phyloP scores from a whole-genome alignment of 2,888 invertebrate species.

The Rhynchonema sp. region DNA sequence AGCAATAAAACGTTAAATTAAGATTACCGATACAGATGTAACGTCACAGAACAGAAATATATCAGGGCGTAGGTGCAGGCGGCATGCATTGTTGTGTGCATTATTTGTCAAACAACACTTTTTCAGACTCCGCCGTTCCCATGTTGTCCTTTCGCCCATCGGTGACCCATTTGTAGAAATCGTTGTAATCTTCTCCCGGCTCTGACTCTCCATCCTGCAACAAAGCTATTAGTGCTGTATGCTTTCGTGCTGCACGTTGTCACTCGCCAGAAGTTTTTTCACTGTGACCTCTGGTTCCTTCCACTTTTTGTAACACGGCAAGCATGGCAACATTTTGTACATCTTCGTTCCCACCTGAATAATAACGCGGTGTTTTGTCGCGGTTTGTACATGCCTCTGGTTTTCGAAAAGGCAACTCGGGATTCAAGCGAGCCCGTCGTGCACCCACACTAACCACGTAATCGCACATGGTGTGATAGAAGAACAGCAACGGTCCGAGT shows the following conservation, averaged over 20 bases:
- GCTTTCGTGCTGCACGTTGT: neutral
- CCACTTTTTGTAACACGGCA: neutral
- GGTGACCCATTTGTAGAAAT: slow-evolving; percentile 3
- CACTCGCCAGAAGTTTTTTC: too few species aligned
- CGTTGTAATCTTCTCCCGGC: neutral
- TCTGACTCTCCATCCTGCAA: neutral
- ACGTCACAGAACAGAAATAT: too few species aligned
- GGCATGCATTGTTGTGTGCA: too few species aligned
- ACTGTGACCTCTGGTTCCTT: too few species aligned
- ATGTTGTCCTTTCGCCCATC: slow-evolving; percentile 1
- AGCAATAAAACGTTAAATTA: too few species aligned
- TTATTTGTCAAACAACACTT: neutral
- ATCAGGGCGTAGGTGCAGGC: too few species aligned
- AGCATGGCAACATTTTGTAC: neutral
- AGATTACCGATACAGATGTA: too few species aligned
- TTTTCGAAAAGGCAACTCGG: too few species aligned
- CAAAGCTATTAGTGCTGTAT: neutral
- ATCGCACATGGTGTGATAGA: slow-evolving; percentile 2
- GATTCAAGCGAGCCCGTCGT: too few species aligned
- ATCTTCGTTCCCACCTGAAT: neutral
- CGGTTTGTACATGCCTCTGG: too few species aligned
- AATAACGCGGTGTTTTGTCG: too few species aligned
- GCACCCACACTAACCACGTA: neutral
- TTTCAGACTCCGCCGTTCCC: neutral
- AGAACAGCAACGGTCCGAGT: slow-evolving; percentile 2